Evolutionary conservation across 37 sponge, comb jelly and placozoan species (phyloP).

Genomic region (Haliclona indistincta): DNA sequence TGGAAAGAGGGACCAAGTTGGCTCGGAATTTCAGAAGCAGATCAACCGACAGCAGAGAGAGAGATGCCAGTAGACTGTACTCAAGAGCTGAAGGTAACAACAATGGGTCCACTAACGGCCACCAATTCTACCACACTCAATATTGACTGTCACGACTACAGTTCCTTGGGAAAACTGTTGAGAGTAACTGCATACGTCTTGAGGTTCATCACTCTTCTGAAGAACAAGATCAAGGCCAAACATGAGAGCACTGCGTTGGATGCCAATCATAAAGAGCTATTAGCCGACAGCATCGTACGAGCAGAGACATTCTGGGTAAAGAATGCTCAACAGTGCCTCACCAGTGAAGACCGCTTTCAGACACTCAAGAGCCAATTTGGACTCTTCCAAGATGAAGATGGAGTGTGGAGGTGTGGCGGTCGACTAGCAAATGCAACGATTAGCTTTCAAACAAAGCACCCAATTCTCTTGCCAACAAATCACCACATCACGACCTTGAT

Average conservation of each 20-base stretch:
- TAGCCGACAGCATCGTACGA: neutral
- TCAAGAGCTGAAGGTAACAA: slow-evolving; percentile 22
- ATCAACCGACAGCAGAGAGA: too few relatives aligned
- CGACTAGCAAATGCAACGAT: too few relatives aligned
- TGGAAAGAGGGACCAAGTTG: slow-evolving; percentile 51
- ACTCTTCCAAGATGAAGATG: slow-evolving; percentile 4
- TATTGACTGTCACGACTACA: slow-evolving; percentile 16
- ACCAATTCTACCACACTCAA: neutral
- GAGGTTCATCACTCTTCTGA: slow-evolving; percentile 33
- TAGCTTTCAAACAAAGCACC: too few relatives aligned
- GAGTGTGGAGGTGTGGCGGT: slow-evolving; percentile 27
- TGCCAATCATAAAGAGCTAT: too few relatives aligned
- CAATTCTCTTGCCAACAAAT: slow-evolving; percentile 13
- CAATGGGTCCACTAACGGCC: neutral
- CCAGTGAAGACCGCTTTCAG: neutral
- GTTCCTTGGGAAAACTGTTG: slow-evolving; percentile 28
- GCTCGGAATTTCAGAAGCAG: neutral
- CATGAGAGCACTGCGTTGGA: too few relatives aligned
- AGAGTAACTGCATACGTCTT: slow-evolving; percentile 51
- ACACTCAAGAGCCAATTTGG: neutral
- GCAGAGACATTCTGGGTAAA: slow-evolving; percentile 24
- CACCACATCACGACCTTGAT: slow-evolving; percentile 17
- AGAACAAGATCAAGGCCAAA: neutral
- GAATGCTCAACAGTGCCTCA: slow-evolving; percentile 8
- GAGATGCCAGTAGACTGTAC: slow-evolving; percentile 33